Percentiles rank a stretch among this genome's conserved stretches.
Evolutionary conservation across 2,797 vertebrate species (phyloP).

Genomic region (Echeneis naucrates): DNA sequence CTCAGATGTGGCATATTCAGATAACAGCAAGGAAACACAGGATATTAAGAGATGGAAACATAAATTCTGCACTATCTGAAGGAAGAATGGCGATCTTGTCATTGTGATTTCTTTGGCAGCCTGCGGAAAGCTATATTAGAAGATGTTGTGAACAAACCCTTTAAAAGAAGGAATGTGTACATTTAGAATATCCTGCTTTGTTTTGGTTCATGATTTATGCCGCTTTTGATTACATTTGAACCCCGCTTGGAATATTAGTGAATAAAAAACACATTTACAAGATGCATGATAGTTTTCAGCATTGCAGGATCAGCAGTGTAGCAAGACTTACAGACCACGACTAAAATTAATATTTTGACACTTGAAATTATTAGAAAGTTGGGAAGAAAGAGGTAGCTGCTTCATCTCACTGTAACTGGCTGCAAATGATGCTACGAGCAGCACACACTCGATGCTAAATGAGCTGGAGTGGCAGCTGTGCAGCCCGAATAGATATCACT

Average conservation of each 20-base stretch:
- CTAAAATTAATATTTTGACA: background rate
- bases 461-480: slow-evolving; percentile 37
- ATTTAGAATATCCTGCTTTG: background rate
- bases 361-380: slow-evolving; percentile 3
- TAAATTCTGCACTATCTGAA: slow-evolving; percentile 15
- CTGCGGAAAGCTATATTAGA: background rate
- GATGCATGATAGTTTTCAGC: background rate
- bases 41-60: slow-evolving; percentile 46
- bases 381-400: background rate
- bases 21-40: slow-evolving; percentile 40
- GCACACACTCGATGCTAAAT: slow-evolving; percentile 37
- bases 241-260: background rate
- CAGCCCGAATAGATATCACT: slow-evolving; percentile 50
- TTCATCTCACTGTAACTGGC: slow-evolving; percentile 37
- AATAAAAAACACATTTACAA: background rate
- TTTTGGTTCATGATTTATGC: background rate
- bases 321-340: background rate
- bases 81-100: background rate
- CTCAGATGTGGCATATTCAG: slow-evolving; percentile 17
- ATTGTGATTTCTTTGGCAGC: background rate
- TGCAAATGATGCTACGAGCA: slow-evolving; percentile 34
- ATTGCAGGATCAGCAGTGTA: background rate
- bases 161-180: background rate
- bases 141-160: background rate
- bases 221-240: background rate